These are phyloP conservation scores for Eubasilissa regina DNA, from an alignment of 1,140 invertebrate genomes.

Conservation along the genomic window DNA sequence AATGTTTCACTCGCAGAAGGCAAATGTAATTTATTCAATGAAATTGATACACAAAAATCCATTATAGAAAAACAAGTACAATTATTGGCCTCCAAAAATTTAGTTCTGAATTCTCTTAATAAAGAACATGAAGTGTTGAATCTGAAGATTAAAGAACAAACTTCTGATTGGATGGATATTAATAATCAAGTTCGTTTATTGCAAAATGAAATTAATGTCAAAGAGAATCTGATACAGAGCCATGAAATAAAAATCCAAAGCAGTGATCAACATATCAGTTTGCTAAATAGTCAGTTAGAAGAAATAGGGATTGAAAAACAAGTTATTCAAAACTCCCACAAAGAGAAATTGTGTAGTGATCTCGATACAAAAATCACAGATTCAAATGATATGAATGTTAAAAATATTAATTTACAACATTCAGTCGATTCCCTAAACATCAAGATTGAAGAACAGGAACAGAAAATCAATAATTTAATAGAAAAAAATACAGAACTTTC, in stretches of 20 bases:
- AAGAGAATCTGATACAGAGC: slow-evolving; percentile 11
- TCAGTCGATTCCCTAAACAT: background rate
- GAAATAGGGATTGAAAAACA: background rate
- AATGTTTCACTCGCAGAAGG: background rate
- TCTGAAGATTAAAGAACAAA: background rate
- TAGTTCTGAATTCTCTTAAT: background rate
- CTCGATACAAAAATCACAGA: background rate
- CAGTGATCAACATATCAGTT: background rate
- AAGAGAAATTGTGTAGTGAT: background rate
- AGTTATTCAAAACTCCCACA: background rate
- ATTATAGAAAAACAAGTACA: background rate
- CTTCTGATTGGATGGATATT: background rate
- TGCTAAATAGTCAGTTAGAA: background rate
- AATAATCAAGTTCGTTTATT: background rate
- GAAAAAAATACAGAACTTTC: background rate
- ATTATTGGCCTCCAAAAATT: background rate
- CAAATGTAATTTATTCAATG: slow-evolving; percentile 4
- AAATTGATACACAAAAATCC: background rate
- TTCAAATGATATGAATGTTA: background rate
- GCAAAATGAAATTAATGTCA: background rate
- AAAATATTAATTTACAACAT: slow-evolving; percentile 4
- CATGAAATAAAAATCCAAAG: background rate
- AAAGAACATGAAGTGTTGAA: background rate
- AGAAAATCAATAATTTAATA: slow-evolving; percentile 8
- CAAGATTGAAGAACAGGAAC: slow-evolving; percentile 6